Evolutionary conservation across 2,888 invertebrate genomes (phyloP).

Genomic region (Tenthredo scrophulariae): DNA sequence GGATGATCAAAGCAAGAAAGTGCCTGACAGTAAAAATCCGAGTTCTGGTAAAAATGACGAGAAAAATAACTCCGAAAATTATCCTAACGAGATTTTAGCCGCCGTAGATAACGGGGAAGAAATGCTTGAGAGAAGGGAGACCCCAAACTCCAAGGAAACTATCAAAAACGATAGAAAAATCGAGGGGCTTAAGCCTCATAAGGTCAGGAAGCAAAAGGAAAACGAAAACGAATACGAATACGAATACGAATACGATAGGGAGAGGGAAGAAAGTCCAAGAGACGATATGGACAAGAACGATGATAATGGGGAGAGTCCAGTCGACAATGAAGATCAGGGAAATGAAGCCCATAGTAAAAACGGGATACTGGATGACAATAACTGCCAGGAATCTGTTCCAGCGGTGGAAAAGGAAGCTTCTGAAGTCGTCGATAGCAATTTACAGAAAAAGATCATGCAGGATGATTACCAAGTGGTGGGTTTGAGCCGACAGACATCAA

Average conservation of each 20-base stretch:
- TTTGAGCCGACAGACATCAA: too few species aligned
- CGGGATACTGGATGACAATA: neutral
- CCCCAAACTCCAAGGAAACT: constrained; percentile 59
- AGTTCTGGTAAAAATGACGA: neutral
- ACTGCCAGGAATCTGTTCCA: constrained; percentile 49
- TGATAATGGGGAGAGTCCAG: constrained; percentile 31
- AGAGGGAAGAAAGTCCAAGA: neutral
- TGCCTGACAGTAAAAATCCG: too few species aligned
- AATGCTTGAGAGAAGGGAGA: constrained; percentile 60
- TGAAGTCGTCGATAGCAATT: constrained; percentile 58
- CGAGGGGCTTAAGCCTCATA: neutral
- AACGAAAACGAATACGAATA: neutral
- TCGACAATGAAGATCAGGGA: neutral
- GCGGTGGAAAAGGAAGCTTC: constrained; percentile 58
- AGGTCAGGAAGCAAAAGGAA: neutral
- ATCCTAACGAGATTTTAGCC: constrained; percentile 52
- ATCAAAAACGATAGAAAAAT: constrained; percentile 25
- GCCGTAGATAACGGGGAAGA: constrained; percentile 44
- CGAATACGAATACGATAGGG: neutral
- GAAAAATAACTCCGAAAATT: constrained; percentile 52
- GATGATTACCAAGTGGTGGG: constrained; percentile 68
- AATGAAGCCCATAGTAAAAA: neutral
- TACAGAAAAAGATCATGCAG: constrained; percentile 60
- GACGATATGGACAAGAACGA: constrained; percentile 53
- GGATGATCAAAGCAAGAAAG: neutral